Evolutionary conservation across 2,797 vertebrate species (phyloP).

Genomic region (Silurus lanzhouensis): DNA sequence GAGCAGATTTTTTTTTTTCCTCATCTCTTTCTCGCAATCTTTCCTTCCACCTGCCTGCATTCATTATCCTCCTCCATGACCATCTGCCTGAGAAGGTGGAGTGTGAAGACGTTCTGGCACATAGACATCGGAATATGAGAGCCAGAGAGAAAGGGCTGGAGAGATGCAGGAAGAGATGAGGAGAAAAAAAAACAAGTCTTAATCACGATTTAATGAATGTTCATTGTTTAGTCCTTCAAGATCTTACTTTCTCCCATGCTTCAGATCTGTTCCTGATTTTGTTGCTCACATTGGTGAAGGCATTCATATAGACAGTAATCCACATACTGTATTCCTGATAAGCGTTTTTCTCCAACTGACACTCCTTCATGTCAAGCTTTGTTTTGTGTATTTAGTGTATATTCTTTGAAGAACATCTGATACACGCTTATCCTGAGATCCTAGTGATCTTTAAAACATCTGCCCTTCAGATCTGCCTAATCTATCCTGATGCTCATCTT

Average conservation of each 20-base stretch:
- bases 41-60: constrained; percentile 38
- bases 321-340: background rate
- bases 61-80: constrained; percentile 63
- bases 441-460: too few species aligned
- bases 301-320: background rate
- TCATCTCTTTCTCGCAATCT: background rate
- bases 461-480: too few species aligned
- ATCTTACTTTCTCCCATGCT: too few species aligned
- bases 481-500: too few species aligned
- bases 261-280: too few species aligned
- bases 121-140: background rate
- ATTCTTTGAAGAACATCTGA: background rate
- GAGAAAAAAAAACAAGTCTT: background rate
- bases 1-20: background rate
- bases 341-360: background rate
- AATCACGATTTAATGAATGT: background rate
- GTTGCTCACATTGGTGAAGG: too few species aligned
- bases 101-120: constrained; percentile 21
- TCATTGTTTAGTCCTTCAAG: background rate
- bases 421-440: too few species aligned
- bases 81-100: constrained; percentile 42
- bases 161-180: background rate
- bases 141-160: background rate
- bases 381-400: too few species aligned
- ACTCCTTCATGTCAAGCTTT: background rate